phyloP scores from a whole-genome alignment of 2,113 vertebrate species.

The Dasyornis broadbenti region DNA sequence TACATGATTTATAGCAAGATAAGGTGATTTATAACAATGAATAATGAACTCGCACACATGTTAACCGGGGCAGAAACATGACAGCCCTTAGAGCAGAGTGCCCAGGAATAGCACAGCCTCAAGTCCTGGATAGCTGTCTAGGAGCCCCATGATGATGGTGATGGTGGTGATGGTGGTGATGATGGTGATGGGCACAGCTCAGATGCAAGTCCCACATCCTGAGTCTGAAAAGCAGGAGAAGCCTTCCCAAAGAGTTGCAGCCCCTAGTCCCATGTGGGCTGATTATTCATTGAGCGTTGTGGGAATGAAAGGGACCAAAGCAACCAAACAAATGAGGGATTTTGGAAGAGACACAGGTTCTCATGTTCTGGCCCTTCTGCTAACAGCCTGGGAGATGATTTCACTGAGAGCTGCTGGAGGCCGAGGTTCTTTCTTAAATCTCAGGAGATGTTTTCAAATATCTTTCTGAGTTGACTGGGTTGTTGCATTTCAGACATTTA shows the following conservation, averaged over 20 bases:
- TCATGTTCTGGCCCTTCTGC: neutral
- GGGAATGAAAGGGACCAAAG: neutral
- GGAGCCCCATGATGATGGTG: neutral
- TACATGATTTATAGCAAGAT: neutral
- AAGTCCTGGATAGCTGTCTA: neutral
- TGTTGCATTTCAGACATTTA: neutral
- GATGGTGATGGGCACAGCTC: neutral
- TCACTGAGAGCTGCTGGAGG: neutral
- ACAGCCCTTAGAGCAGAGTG: neutral
- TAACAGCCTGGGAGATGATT: neutral
- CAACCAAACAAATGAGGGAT: rapidly evolving
- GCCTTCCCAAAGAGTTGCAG: neutral
- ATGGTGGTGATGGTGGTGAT: neutral
- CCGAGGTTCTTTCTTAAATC: neutral
- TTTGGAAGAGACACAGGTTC: neutral
- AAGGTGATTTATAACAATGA: neutral
- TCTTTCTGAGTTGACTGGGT: neutral
- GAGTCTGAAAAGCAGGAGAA: neutral
- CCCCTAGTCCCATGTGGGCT: neutral
- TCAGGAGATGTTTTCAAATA: neutral
- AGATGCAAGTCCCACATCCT: neutral
- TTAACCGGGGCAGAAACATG: neutral
- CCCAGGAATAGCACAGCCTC: neutral
- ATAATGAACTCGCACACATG: neutral
- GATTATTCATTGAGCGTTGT: neutral